Evolutionary conservation across 2,113 vertebrate species (phyloP).

Genomic region (Datnioides undecimradiatus): DNA sequence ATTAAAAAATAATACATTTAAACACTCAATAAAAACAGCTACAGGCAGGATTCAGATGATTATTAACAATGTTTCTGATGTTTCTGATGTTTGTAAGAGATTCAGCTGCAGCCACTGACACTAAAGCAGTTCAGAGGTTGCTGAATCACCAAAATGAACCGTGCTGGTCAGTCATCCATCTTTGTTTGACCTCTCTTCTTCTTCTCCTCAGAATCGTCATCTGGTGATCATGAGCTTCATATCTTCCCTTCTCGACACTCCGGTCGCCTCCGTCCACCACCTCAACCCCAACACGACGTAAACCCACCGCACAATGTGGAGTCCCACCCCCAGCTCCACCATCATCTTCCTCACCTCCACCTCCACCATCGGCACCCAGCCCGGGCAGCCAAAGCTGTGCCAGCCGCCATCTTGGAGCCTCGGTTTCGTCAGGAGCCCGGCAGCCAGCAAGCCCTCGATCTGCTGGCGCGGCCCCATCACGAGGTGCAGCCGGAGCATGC

Average conservation of each 20-base stretch:
- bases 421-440: slow-evolving; percentile 15
- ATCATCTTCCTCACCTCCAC: not conserved
- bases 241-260: slow-evolving; percentile 39
- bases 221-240: slow-evolving; percentile 35
- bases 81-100: too few relatives aligned
- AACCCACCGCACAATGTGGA: not conserved
- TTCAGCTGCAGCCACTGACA: too few relatives aligned
- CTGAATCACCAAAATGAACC: too few relatives aligned
- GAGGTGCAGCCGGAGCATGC: slow-evolving; percentile 41
- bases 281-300: not conserved
- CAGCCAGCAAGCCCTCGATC: slow-evolving; percentile 22
- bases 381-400: not conserved
- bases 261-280: slow-evolving; percentile 18
- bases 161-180: too few relatives aligned
- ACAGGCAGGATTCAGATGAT: too few relatives aligned
- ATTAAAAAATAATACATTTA: too few relatives aligned
- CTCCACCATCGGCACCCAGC: not conserved
- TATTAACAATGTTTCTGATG: too few relatives aligned
- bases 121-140: too few relatives aligned
- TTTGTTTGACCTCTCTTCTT: not conserved
- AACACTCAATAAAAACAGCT: too few relatives aligned
- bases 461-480: slow-evolving; percentile 25
- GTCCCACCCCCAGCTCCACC: not conserved
- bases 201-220: slow-evolving; percentile 56
- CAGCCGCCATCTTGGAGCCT: not conserved